These are phyloP conservation scores for human DNA, from an alignment of 2,113 vertebrate species.

Conservation along the genomic window GRCh38 chr4:158517001-158517500, in stretches of 20 bases:
- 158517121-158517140: neutral
- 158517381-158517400: neutral
- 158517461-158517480: neutral
- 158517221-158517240: neutral
- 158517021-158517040: neutral
- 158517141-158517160: neutral
- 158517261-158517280: neutral
- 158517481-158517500: neutral
- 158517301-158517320: neutral
- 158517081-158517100: neutral
- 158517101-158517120: neutral
- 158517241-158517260: neutral
- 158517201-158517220: neutral
- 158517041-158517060: neutral
- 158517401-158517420: neutral
- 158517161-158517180: neutral
- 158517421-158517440: neutral
- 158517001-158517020: too few species aligned
- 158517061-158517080: neutral
- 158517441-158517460: neutral
- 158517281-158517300: neutral
- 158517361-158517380: neutral
- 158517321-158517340: neutral
- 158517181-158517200: neutral
- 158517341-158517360: neutral